phyloP scores from a whole-genome alignment of 2,113 vertebrate species.

The Xiphophorus couchianus region DNA sequence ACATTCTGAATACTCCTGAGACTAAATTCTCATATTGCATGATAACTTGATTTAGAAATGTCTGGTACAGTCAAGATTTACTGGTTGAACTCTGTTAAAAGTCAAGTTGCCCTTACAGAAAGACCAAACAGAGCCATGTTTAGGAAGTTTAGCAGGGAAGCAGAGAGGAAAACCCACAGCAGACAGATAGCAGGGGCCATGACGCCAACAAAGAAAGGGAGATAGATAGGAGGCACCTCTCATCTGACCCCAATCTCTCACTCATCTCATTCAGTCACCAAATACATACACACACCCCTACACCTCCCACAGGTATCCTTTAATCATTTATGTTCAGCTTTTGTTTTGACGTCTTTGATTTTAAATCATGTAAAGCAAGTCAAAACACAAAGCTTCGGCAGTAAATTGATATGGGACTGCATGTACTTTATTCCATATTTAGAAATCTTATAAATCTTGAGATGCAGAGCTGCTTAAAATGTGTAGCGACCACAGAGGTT shows the following conservation, averaged over 20 bases:
- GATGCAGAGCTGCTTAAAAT: neutral
- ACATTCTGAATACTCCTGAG: neutral
- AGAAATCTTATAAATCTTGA: neutral
- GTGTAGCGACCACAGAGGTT: neutral
- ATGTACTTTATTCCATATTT: neutral
- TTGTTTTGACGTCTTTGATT: neutral
- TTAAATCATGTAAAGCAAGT: too few relatives aligned
- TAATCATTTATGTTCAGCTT: slow-evolving; percentile 4
- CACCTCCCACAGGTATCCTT: neutral
- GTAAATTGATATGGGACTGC: neutral
- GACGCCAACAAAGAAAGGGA: slow-evolving; percentile 48
- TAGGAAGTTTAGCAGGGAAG: slow-evolving; percentile 4
- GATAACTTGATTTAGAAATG: neutral
- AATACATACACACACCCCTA: slow-evolving; percentile 10
- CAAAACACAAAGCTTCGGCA: neutral
- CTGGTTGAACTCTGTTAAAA: slow-evolving; percentile 46
- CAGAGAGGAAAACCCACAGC: slow-evolving; percentile 45
- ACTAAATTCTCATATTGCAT: neutral
- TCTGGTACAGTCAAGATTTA: slow-evolving; percentile 7
- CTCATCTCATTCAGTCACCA: slow-evolving; percentile 23
- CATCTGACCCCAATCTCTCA: slow-evolving; percentile 63
- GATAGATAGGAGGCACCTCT: slow-evolving; percentile 48
- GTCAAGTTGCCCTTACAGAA: slow-evolving; percentile 56
- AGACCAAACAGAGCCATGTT: slow-evolving; percentile 59
- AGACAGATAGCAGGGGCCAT: slow-evolving; percentile 49